phyloP scores from a whole-genome alignment of 2,113 vertebrate species.

The Poecile atricapillus region DNA sequence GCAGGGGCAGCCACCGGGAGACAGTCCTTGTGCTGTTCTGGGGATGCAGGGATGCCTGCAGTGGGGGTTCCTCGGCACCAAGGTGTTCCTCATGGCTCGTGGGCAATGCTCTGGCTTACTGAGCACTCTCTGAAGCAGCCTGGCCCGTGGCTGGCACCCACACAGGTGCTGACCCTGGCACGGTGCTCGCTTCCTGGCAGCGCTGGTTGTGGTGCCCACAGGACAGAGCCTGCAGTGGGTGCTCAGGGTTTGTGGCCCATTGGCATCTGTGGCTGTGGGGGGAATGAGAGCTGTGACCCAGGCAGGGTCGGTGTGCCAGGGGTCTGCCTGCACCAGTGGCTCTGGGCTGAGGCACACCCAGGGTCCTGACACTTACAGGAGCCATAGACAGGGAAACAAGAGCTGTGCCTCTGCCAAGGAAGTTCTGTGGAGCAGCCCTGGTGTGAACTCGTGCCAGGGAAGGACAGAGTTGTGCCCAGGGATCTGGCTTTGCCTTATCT shows the following conservation, averaged over 20 bases:
- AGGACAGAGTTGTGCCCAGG: background rate
- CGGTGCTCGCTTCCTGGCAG: background rate
- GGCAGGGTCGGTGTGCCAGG: background rate
- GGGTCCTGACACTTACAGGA: background rate
- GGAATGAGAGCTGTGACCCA: rapidly evolving
- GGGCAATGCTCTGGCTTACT: background rate
- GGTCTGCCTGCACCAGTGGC: background rate
- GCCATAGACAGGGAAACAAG: rapidly evolving
- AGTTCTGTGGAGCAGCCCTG: rapidly evolving
- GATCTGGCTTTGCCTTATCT: background rate
- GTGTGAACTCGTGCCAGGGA: rapidly evolving
- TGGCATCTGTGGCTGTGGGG: background rate
- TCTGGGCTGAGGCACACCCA: rapidly evolving
- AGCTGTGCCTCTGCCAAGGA: rapidly evolving
- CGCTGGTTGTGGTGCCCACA: background rate
- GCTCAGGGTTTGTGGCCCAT: rapidly evolving
- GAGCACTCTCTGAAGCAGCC: background rate
- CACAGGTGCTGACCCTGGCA: background rate
- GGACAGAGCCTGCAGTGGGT: background rate
- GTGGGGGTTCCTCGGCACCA: rapidly evolving
- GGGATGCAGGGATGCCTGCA: background rate
- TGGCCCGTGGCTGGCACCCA: background rate
- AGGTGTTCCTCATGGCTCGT: background rate
- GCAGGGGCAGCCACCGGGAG: background rate
- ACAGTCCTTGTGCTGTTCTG: background rate